A percentile compares a stretch with the other conserved stretches of the same genome.
Evolutionary conservation across 2,888 invertebrate genomes (phyloP).

Genomic region (Erebia palarica): DNA sequence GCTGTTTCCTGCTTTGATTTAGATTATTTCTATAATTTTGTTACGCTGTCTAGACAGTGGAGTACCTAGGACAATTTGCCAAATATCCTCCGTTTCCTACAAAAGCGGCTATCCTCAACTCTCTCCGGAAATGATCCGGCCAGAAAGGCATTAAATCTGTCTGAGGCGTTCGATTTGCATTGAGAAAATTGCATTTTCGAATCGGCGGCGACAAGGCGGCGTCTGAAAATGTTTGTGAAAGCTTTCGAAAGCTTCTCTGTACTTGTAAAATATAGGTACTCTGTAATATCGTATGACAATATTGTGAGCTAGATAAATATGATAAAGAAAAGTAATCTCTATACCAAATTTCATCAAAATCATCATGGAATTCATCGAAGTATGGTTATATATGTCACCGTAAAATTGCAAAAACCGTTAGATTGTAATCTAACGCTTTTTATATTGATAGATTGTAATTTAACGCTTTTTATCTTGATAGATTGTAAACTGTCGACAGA

Average conservation of each 20-base stretch:
- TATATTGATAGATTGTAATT: too few species aligned
- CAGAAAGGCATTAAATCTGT: slow-evolving; percentile 78
- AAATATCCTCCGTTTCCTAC: slow-evolving; percentile 38
- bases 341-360: too few species aligned
- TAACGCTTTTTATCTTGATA: too few species aligned
- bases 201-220: slow-evolving; percentile 63
- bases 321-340: too few species aligned
- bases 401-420: too few species aligned
- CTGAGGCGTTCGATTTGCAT: slow-evolving; percentile 78
- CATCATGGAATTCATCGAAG: too few species aligned
- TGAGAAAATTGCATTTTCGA: slow-evolving; percentile 78
- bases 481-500: too few species aligned
- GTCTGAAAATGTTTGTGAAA: slow-evolving; percentile 66
- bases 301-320: background rate
- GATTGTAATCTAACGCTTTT: too few species aligned
- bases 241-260: slow-evolving; percentile 61
- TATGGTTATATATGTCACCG: too few species aligned
- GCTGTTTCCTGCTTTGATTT: background rate
- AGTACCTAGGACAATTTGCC: slow-evolving; percentile 29
- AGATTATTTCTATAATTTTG: slow-evolving; percentile 56
- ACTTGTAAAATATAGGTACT: slow-evolving; percentile 10
- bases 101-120: slow-evolving; percentile 55
- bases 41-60: slow-evolving; percentile 45
- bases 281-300: background rate
- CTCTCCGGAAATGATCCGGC: slow-evolving; percentile 69